These are phyloP conservation scores for Pseudochirops cupreus DNA, from an alignment of 2,797 vertebrate genomes.

Conservation along the genomic window DNA sequence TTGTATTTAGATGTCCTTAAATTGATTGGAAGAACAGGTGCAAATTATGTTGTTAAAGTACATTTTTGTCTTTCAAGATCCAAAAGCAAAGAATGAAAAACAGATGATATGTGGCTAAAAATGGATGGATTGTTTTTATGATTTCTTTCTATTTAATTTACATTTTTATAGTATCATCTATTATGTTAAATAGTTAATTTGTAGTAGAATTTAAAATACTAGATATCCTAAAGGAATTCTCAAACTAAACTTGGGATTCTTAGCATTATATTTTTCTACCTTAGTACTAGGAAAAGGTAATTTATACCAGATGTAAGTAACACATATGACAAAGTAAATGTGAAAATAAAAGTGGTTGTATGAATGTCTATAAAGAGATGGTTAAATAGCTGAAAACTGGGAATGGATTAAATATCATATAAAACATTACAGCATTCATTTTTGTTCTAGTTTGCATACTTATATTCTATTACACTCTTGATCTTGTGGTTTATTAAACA, in stretches of 20 bases:
- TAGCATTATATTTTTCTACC: slow-evolving; percentile 79
- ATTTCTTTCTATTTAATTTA: slow-evolving; percentile 66
- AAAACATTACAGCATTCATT: slow-evolving; percentile 55
- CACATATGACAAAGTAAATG: slow-evolving; percentile 81
- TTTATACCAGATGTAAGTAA: slow-evolving; percentile 76
- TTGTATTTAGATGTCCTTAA: slow-evolving; percentile 68
- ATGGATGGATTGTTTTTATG: slow-evolving; percentile 65
- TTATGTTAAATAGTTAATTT: slow-evolving; percentile 80
- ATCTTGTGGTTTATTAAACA: slow-evolving; percentile 41
- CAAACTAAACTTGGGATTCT: slow-evolving; percentile 79
- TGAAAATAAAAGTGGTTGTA: slow-evolving; percentile 81
- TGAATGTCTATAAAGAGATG: slow-evolving; percentile 76
- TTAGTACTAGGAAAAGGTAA: slow-evolving; percentile 79
- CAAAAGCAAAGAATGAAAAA: slow-evolving; percentile 76
- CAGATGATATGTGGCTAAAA: slow-evolving; percentile 69
- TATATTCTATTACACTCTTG: slow-evolving; percentile 56
- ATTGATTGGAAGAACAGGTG: slow-evolving; percentile 56
- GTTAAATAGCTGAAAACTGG: slow-evolving; percentile 80
- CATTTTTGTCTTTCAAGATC: slow-evolving; percentile 74
- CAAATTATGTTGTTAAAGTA: neutral
- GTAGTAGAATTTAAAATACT: slow-evolving; percentile 79
- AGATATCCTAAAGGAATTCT: slow-evolving; percentile 70
- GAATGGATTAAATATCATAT: slow-evolving; percentile 78
- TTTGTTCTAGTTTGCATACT: slow-evolving; percentile 51
- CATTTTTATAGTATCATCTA: slow-evolving; percentile 68